Evolutionary conservation across 2,888 invertebrate genomes (phyloP).

Genomic region (Lottia scabra): DNA sequence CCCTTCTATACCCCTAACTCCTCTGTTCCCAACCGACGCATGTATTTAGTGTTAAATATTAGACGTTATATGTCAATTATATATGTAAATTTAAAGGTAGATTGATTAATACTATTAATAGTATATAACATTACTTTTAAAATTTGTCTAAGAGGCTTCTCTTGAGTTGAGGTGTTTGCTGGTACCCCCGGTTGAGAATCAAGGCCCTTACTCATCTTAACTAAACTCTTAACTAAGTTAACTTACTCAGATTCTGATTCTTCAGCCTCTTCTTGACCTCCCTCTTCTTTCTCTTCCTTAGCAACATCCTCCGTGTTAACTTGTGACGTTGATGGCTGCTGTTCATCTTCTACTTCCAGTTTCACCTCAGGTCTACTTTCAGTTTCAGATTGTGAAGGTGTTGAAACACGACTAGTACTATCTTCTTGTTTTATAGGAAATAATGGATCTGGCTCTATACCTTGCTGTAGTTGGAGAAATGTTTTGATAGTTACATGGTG

Average conservation of each 20-base stretch:
- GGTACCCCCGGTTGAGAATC: too few species aligned
- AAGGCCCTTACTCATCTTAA: too few species aligned
- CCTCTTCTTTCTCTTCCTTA: slow-evolving; percentile 55
- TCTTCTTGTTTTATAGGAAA: slow-evolving; percentile 61
- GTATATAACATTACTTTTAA: too few species aligned
- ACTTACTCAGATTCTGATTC: not conserved
- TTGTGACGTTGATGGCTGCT: slow-evolving; percentile 10
- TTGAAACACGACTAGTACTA: not conserved
- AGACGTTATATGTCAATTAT: too few species aligned
- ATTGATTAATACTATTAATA: too few species aligned
- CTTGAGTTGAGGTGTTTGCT: too few species aligned
- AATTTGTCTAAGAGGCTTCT: too few species aligned
- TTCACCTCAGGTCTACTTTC: not conserved
- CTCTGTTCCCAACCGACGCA: too few species aligned
- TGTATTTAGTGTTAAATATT: too few species aligned
- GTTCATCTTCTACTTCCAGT: not conserved
- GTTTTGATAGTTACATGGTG: too few species aligned
- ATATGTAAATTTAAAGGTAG: too few species aligned
- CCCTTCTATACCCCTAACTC: too few species aligned
- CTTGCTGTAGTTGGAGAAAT: slow-evolving; percentile 56
- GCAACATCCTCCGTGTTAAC: slow-evolving; percentile 48
- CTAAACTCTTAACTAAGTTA: not conserved
- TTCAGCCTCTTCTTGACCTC: slow-evolving; percentile 22
- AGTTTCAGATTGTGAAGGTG: not conserved
- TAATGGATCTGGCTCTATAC: slow-evolving; percentile 65